Conservation (phyloP, 2,797 vertebrate species). For the Leptatherina wallacei region DNA sequence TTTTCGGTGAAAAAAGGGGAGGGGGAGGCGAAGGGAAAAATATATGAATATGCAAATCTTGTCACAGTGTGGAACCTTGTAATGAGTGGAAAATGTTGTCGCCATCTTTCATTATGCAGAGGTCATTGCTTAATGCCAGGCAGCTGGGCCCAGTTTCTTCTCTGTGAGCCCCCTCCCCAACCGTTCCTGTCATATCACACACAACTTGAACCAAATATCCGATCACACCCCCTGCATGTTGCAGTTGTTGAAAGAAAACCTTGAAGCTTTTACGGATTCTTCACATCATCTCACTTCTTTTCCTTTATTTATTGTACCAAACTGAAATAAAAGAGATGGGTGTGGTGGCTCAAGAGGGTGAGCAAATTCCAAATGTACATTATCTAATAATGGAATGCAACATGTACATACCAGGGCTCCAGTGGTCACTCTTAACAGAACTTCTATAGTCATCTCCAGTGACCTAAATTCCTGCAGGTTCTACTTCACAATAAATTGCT, state of each 20-base stretch:
- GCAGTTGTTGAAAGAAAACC: neutral
- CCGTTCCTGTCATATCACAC: conserved; percentile 66
- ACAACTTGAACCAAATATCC: conserved; percentile 67
- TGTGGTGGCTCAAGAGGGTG: neutral
- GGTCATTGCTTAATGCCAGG: conserved; percentile 95
- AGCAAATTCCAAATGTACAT: neutral
- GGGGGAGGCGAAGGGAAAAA: conserved; percentile 67
- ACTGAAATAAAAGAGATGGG: neutral
- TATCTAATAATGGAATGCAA: neutral
- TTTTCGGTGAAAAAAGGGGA: conserved; percentile 77
- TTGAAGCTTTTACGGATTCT: neutral
- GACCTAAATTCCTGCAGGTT: neutral
- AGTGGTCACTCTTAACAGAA: neutral
- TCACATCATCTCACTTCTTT: neutral
- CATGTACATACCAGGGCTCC: neutral
- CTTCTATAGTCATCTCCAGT: neutral
- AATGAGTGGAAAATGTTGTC: conserved; percentile 94
- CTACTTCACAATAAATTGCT: neutral
- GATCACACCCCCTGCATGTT: conserved; percentile 21
- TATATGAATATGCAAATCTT: conserved; percentile 97
- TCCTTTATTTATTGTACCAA: no score
- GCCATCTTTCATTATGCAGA: conserved; percentile 92
- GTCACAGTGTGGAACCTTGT: conserved; percentile 91
- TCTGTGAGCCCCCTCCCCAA: conserved; percentile 17
- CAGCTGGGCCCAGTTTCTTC: conserved; percentile 87